Evolutionary conservation across 2,888 invertebrate species (phyloP).

Genomic region (Cantharis lateralis): DNA sequence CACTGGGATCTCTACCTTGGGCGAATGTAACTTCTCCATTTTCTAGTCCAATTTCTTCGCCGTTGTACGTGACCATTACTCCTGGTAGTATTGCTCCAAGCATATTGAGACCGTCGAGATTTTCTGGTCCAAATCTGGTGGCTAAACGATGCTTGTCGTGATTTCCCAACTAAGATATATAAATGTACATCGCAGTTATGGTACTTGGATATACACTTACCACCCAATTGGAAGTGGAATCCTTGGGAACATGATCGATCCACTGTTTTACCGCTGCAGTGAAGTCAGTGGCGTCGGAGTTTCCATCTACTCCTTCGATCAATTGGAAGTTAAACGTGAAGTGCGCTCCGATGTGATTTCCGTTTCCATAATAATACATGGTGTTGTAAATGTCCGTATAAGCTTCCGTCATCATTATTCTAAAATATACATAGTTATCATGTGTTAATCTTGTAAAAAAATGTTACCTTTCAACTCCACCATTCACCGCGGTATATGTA

Average conservation of each 20-base stretch:
- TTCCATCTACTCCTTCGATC: slow-evolving; percentile 62
- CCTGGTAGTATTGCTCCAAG: slow-evolving; percentile 82
- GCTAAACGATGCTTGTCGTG: slow-evolving; percentile 77
- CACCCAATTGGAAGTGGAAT: slow-evolving; percentile 75
- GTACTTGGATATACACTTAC: slow-evolving; percentile 59
- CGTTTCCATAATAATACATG: slow-evolving; percentile 68
- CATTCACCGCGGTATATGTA: slow-evolving; percentile 54
- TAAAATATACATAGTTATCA: slow-evolving; percentile 29
- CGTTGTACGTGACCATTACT: slow-evolving; percentile 84
- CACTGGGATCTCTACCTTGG: slow-evolving; percentile 62
- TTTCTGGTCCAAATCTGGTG: slow-evolving; percentile 67
- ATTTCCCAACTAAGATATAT: slow-evolving; percentile 68
- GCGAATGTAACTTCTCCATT: slow-evolving; percentile 61
- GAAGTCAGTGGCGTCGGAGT: slow-evolving; percentile 65
- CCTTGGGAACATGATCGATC: slow-evolving; percentile 65
- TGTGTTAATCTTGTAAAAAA: neutral
- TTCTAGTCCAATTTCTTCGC: slow-evolving; percentile 78
- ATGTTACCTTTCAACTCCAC: neutral
- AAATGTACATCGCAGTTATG: neutral
- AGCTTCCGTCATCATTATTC: slow-evolving; percentile 78
- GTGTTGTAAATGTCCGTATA: slow-evolving; percentile 65
- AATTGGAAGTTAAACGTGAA: slow-evolving; percentile 81
- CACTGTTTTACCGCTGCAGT: slow-evolving; percentile 67
- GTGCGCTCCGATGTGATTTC: slow-evolving; percentile 63
- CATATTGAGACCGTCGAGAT: slow-evolving; percentile 85